Evolutionary conservation across 2,797 vertebrate species (phyloP).

Genomic region (Coluber constrictor): DNA sequence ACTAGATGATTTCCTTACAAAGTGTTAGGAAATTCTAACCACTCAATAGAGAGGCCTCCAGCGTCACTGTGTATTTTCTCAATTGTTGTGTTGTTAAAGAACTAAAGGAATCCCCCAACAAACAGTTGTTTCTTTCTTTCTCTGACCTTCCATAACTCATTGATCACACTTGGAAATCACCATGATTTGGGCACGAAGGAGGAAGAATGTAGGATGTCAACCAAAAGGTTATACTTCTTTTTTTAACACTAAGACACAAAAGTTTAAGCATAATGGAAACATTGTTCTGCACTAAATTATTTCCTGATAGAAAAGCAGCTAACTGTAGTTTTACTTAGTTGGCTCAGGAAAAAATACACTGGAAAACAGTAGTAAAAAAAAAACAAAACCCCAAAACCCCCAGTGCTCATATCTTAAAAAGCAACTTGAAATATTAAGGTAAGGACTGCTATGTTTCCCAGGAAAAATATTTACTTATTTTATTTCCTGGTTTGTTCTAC

Average conservation of each 20-base stretch:
- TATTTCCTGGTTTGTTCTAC: not conserved
- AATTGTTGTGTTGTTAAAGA: not conserved
- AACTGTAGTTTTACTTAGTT: not conserved
- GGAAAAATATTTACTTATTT: not conserved
- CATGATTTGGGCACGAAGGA: not conserved
- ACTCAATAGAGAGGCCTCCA: not conserved
- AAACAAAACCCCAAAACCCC: not conserved
- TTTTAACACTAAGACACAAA: not conserved
- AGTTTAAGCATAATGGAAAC: not conserved
- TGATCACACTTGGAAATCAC: not conserved
- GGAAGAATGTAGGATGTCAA: not conserved
- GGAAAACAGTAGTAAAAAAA: not conserved
- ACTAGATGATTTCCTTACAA: not conserved
- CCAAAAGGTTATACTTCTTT: not conserved
- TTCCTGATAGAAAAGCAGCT: not conserved
- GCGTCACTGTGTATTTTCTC: not conserved
- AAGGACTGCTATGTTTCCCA: not conserved
- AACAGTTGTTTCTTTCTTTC: not conserved
- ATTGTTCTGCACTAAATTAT: not conserved
- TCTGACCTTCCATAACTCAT: not conserved
- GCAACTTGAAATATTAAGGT: not conserved
- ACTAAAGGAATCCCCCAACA: not conserved
- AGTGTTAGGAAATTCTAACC: not conserved
- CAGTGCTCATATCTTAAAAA: not conserved
- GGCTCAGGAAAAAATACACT: not conserved